These are phyloP conservation scores for Molossus alvarezi DNA, from an alignment of 2,797 vertebrate species.

Conservation along the genomic window DNA sequence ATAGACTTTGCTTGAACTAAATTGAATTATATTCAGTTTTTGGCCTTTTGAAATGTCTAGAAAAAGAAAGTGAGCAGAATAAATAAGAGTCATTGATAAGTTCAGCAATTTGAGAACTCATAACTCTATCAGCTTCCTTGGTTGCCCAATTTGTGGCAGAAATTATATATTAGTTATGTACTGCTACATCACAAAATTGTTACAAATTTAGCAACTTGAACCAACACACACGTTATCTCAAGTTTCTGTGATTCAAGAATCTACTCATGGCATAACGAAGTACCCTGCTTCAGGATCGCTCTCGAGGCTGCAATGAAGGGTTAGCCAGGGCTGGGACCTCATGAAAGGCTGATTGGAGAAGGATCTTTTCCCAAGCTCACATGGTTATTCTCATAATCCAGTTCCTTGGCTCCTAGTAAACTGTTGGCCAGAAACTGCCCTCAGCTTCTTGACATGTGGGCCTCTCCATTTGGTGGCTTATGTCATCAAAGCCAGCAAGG, in stretches of 20 bases:
- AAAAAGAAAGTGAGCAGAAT: not conserved
- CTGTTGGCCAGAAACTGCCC: not conserved
- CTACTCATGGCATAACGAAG: not conserved
- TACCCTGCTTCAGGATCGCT: not conserved
- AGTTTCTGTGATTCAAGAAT: not conserved
- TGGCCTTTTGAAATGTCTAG: slow-evolving; percentile 50
- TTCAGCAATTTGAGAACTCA: not conserved
- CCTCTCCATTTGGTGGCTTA: not conserved
- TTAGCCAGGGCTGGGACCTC: not conserved
- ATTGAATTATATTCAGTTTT: slow-evolving; percentile 37
- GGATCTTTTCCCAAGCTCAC: not conserved
- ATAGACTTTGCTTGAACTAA: not conserved
- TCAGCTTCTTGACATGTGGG: not conserved
- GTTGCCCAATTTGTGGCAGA: not conserved
- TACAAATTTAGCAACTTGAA: not conserved
- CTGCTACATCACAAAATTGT: slow-evolving; percentile 32
- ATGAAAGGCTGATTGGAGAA: not conserved
- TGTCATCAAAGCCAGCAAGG: not conserved
- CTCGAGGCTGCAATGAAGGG: not conserved
- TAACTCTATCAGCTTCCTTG: not conserved
- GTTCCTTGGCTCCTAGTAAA: not conserved
- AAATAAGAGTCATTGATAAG: slow-evolving; percentile 7
- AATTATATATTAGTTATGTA: not conserved
- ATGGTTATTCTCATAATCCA: not conserved
- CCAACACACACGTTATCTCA: not conserved